Evolutionary conservation across 2,113 vertebrate genomes (phyloP).

Genomic region (Oxyruncus cristatus): DNA sequence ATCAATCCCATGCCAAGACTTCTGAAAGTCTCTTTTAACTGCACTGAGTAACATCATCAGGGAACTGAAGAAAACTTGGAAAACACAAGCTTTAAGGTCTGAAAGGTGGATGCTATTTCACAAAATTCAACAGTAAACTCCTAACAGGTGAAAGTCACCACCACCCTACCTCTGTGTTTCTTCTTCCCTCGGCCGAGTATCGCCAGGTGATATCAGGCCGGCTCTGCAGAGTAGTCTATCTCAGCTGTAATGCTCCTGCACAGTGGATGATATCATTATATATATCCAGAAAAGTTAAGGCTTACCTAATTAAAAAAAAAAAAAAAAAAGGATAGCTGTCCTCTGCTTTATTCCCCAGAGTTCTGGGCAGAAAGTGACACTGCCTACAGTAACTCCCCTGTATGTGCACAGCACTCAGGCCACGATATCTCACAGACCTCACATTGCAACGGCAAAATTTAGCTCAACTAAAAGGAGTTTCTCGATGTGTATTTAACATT

Average conservation of each 20-base stretch:
- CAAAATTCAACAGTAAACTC: neutral
- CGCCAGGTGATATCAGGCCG: neutral
- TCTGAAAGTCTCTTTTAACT: neutral
- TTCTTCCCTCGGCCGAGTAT: rapidly evolving
- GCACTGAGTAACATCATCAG: neutral
- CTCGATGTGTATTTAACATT: neutral
- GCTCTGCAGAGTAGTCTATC: neutral
- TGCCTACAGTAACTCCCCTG: neutral
- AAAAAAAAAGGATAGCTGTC: neutral
- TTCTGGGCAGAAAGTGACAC: neutral
- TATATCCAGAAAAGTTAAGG: neutral
- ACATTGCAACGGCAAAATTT: rapidly evolving
- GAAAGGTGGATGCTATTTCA: neutral
- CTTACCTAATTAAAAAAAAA: neutral
- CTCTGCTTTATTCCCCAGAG: neutral
- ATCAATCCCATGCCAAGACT: neutral
- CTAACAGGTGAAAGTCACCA: rapidly evolving
- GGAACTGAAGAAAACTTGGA: neutral
- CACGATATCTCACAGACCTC: neutral
- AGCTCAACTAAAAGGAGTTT: neutral
- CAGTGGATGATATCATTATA: neutral
- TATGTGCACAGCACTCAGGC: neutral
- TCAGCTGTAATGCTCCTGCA: neutral
- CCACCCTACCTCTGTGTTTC: neutral
- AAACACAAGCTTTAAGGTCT: neutral